Base-by-base conservation (phyloP, 2,113 vertebrate genomes). In the Chaetops frenatus region DNA sequence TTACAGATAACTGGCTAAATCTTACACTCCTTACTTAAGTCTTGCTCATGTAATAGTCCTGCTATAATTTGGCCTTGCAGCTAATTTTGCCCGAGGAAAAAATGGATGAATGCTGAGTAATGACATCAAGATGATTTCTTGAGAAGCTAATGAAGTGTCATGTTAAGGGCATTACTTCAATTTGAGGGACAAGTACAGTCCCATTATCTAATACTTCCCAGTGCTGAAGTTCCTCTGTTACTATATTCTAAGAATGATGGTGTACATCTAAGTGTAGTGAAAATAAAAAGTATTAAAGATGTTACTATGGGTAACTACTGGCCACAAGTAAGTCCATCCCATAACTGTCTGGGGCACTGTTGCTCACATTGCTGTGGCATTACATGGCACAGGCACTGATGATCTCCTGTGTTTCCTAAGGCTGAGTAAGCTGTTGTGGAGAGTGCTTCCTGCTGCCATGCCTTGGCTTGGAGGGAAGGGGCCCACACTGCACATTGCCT, bases 41-140 rank as follows among this genome's bases (percentile, higher is more conserved):
- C 50, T 93, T 65, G 81, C 50, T 91, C 64, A 25, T 84, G 36
- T 11, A 35, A 29, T 47, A 61, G 83, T 77, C 50, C 40, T 89
- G 27, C 58, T 79, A 6, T 69, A 36, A 82, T 82, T 80, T 31
- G 19, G 57, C 58, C 51, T 89, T 44, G 38, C 66, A 79, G 53
- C 61, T 82, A 23, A 11, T 83, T 86, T 86, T 92, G 62, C 87
- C 64, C 80, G 54, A 61, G 54, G 81, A 83, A 86, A 57, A n/a
- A 53, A 28, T 69, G 47, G 12, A 72, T 89, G 84, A 61, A 48
- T 65, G 33, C 78, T 91, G 78, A 81, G 78, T 66, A 78, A 81
- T 71, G 47, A 70, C 31, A 70, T 91, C 19, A 48, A 44, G 77
- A 72, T 77, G 73, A 77, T 57, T 83, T 77, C 48, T 83, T 48